A percentile compares a stretch with the other conserved stretches of the same genome.
phyloP scores from a whole-genome alignment of 2,888 invertebrate genomes.

The Synanthedon tipuliformis region DNA sequence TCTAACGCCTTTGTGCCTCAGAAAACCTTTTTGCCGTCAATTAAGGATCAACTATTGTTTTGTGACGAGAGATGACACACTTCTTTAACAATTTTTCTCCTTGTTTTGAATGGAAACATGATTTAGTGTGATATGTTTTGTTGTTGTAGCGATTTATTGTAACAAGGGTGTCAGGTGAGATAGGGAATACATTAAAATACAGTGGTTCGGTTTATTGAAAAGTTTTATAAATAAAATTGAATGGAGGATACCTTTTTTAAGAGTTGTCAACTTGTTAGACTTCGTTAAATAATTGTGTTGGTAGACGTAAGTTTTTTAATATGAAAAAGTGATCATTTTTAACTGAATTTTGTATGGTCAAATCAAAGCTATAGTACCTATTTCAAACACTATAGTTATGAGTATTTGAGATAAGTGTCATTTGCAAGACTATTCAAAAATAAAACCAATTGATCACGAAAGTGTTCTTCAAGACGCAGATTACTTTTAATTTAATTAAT shows the following conservation, averaged over 20 bases:
- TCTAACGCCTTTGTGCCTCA: constrained; percentile 55
- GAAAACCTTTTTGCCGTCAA: constrained; percentile 49
- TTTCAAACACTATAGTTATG: too few species aligned
- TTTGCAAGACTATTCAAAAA: too few species aligned
- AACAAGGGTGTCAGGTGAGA: constrained; percentile 12
- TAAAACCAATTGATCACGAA: too few species aligned
- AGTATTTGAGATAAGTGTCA: too few species aligned
- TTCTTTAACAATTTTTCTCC: constrained; percentile 33
- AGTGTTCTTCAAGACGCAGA: too few species aligned
- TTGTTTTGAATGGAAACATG: constrained; percentile 60
- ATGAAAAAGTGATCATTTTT: too few species aligned
- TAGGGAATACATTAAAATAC: neutral
- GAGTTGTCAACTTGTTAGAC: too few species aligned
- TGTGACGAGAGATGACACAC: constrained; percentile 55
- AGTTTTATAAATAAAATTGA: constrained; percentile 5
- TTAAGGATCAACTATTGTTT: constrained; percentile 57
- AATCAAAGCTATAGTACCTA: too few species aligned
- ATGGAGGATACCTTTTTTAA: neutral
- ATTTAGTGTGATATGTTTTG: constrained; percentile 53
- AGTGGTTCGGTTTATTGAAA: neutral
- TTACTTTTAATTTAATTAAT: too few species aligned
- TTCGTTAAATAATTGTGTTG: too few species aligned
- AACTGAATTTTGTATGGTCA: too few species aligned
- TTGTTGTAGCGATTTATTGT: constrained; percentile 57
- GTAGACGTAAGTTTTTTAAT: too few species aligned